Evolutionary conservation across 1,140 invertebrate species (phyloP), one percentile per base, ranked within the genome.

Genomic region (Anastrepha ludens): DNA sequence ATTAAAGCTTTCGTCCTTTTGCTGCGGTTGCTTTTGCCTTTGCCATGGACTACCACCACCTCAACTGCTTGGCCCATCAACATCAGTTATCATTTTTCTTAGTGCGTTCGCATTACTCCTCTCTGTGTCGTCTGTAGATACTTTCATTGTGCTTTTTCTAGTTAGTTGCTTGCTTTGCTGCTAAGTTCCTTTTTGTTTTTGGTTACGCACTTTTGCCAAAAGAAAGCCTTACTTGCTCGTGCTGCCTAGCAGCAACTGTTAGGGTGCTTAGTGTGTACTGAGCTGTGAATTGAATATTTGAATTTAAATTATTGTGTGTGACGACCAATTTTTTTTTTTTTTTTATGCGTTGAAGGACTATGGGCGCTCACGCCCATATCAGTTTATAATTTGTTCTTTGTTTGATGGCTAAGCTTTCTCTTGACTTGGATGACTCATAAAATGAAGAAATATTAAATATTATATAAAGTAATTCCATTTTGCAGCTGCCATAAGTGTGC

Each of bases 91-190:
- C 50, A 81, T 81, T 81, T 81, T 13, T 9, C 74, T 2, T 3
- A 55, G 74, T 81, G 74, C 74, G 44, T 81, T 44, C 6, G 39
- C 6, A 41, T n/a, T 15, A 20, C 44, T 81, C 5, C 74, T 81
- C 1, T 20, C 55, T 81, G 44, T 47, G 74, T 81, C 74, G 50
- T 81, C 74, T 81, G 74, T 58, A 55, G 50, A 55, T 81, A 81
- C 50, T 29, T 81, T 50, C 47, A 81, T 81, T 81, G 55, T 81
- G 17, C 11, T 50, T 17, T 4, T 11, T 55, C 20, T 55, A 9
- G 74, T 55, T 29, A 41, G 74, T 17, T 4, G 9, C 17, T 55
- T 55, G 6, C 47, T 55, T 81, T 81, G 74, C 7, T 58, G 7
- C 17, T 81, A 13, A 7, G 20, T 55, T 55, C n/a, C 50, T 55